A percentile compares a stretch with the other conserved stretches of the same genome.
Evolutionary conservation across 2,797 vertebrate species (phyloP).

Genomic region (Adelosebastes latens): DNA sequence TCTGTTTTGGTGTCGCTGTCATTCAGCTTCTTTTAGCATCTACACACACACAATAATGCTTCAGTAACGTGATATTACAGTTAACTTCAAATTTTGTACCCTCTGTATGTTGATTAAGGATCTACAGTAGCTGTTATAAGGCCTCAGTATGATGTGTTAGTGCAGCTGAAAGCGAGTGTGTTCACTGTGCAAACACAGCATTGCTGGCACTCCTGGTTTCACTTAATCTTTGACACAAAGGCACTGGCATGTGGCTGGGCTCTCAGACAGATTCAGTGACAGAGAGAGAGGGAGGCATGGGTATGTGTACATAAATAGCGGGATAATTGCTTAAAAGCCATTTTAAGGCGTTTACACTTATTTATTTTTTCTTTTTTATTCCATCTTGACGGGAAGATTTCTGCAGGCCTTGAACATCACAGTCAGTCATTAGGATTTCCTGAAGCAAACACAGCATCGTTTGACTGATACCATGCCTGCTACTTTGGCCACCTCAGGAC

Average conservation of each 20-base stretch:
- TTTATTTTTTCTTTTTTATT: constrained; percentile 29
- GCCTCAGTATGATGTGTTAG: constrained; percentile 67
- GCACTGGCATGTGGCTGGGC: constrained; percentile 78
- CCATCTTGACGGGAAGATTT: not conserved
- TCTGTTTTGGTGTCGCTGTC: not conserved
- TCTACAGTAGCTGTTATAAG: constrained; percentile 40
- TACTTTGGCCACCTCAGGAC: constrained; percentile 52
- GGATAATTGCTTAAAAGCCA: constrained; percentile 21
- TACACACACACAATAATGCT: not conserved
- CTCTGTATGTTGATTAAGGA: not conserved
- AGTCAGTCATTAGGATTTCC: constrained; percentile 41
- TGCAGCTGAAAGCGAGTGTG: constrained; percentile 75
- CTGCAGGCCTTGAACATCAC: constrained; percentile 22
- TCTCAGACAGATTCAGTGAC: constrained; percentile 64
- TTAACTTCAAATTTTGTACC: not conserved
- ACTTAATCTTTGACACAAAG: constrained; percentile 85
- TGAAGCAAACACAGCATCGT: constrained; percentile 31
- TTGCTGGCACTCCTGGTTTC: constrained; percentile 81
- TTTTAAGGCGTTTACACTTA: constrained; percentile 30
- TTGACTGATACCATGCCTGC: constrained; percentile 38
- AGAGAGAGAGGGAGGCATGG: constrained; percentile 15
- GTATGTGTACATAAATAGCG: constrained; percentile 28
- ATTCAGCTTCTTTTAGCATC: not conserved
- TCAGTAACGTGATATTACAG: not conserved
- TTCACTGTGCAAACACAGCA: constrained; percentile 79